Evolutionary conservation across 2,797 vertebrate species (phyloP), one percentile per base, ranked within the genome.

Genomic region (Hydrocynus forskahlii): DNA sequence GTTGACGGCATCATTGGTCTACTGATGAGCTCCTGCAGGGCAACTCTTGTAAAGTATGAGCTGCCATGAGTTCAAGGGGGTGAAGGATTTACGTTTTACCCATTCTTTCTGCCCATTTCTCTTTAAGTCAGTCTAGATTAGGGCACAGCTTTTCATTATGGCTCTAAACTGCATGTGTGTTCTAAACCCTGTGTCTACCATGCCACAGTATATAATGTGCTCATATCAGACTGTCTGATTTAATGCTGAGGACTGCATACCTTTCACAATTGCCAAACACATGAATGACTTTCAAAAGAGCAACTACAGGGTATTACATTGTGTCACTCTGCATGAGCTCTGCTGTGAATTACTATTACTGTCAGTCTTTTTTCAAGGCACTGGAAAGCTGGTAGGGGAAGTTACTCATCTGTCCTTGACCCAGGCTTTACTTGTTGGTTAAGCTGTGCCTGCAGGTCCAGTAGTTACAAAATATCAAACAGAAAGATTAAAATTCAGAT

Each of bases 1-100:
- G 80, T 80, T 66, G 74, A 7, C 29, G 3, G 55, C 79, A 78
- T 80, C 66, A 72, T 55, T 54, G 77, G 52, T 78, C 66, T 80
- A 74, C 60, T 74, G 72, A 35, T 80, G 69, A 84, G 73, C 54
- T 84, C 66, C 77, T 75, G 76, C 62, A 66, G 77, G 57, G 75
- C 19, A 64, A 66, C 81, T 83, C 63, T 62, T 86, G 76, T 83
- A 75, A 83, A 78, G 71, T 81, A 60, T 72, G 69, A 63, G 73
- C 79, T 60, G 54, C 89, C 72, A 60, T 21, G 55, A 80, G 84
- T 90, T 87, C 82, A 82, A n/a, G 76, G 57, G 84, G 89, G 87
- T 85, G 79, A 85, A 81, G 67, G 72, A 64, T 80, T 63, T 78
- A 80, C 52, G 64, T 71, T 67, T 81, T 23, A 59, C 52, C 40